Evolutionary conservation across 2,797 vertebrate species (phyloP), one percentile per base, ranked within the genome.

Genomic region (Hipposideros larvatus): DNA sequence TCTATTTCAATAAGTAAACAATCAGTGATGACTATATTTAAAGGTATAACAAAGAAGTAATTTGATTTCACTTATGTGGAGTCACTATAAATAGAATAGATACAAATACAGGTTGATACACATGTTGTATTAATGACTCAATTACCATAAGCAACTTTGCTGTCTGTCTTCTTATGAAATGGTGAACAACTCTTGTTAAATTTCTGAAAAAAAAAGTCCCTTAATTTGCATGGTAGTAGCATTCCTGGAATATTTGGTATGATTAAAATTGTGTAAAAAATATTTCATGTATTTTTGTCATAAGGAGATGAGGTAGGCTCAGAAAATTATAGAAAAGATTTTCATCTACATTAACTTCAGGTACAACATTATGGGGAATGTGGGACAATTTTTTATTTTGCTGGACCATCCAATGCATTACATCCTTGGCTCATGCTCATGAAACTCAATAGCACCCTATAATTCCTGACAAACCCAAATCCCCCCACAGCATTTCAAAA

Each of bases 191-290:
- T 43, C 18, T 80, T 34, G 46, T 59, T 57, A 34, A 43, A 84
- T 84, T 43, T 63, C 79, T 84, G 53, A 92, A 82, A 43, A 13
- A 22, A 87, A 90, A 24, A 46, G 43, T 55, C 18, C 9, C 46
- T 71, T 83, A 77, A 87, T 83, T 71, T 90, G 16, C 70, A 77
- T 48, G 21, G 5, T 61, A 65, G 51, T 66, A 70, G 13, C 46
- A 71, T 55, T 87, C n/a, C 57, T 83, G 55, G 48, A 95, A 93
- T 83, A 43, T 71, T 48, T 71, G 53, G 14, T 71, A 87, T 34
- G 5, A 65, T 65, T 93, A 77, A 90, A 80, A 57, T 82, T 18
- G 34, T 70, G 7, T 90, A 74, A 78, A 41, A 82, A 75, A 37
- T 87, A 70, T 22, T 77, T 57, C 31, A 28, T 37, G 13, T 61